Conservation (phyloP, 92 coral and sea anemone species). For the Micromussa lordhowensis region DNA sequence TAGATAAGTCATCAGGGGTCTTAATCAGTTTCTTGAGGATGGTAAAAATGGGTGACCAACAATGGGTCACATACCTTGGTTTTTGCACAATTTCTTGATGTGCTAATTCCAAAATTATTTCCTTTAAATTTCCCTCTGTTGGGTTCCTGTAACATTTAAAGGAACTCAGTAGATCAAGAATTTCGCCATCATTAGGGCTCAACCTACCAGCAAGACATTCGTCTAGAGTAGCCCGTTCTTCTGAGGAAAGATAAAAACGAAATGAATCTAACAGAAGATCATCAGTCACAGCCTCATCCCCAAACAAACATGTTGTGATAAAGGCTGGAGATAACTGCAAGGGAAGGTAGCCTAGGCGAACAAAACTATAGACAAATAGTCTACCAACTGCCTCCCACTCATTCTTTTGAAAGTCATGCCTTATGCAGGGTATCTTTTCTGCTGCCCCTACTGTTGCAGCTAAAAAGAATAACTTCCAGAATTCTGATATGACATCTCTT, state of each 20-base stretch:
- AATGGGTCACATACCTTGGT: slow-evolving; percentile 64
- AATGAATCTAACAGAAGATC: slow-evolving; percentile 69
- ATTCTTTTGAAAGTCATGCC: too few relatives aligned
- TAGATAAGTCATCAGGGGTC: too few relatives aligned
- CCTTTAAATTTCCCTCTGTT: slow-evolving; percentile 37
- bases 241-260: slow-evolving; percentile 56
- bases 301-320: slow-evolving; percentile 57
- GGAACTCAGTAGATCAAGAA: slow-evolving; percentile 44
- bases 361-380: too few relatives aligned
- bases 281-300: slow-evolving; percentile 52
- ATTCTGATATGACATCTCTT: too few relatives aligned
- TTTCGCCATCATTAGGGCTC: slow-evolving; percentile 48
- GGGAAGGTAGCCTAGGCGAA: slow-evolving; percentile 41
- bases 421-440: too few relatives aligned
- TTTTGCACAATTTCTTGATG: slow-evolving; percentile 66
- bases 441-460: too few relatives aligned
- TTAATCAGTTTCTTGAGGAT: slow-evolving; percentile 19
- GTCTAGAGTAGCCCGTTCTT: slow-evolving; percentile 43
- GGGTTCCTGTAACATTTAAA: slow-evolving; percentile 55
- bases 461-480: too few relatives aligned
- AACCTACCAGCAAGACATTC: slow-evolving; percentile 34
- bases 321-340: slow-evolving; percentile 46
- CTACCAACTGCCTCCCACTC: too few relatives aligned
- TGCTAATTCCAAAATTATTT: slow-evolving; percentile 42
- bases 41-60: slow-evolving; percentile 66